phyloP scores from a whole-genome alignment of 2,888 invertebrate genomes.

The Allacma fusca region DNA sequence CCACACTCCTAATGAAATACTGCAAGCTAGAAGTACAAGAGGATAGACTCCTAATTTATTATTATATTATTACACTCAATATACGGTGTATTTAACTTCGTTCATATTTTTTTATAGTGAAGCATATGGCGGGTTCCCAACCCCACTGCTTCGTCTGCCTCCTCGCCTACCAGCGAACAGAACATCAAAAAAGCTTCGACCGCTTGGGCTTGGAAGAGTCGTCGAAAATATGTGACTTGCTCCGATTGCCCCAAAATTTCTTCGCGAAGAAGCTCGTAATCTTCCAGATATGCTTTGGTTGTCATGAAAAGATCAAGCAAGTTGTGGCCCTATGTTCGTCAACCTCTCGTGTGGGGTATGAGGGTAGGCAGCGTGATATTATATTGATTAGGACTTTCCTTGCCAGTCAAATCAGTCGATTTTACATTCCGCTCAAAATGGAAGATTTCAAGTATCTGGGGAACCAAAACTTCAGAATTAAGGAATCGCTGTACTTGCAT shows the following conservation, averaged over 20 bases:
- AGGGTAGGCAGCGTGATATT: background rate
- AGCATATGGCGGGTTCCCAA: background rate
- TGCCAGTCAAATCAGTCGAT: constrained; percentile 4
- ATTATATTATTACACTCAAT: no score
- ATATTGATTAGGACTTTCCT: background rate
- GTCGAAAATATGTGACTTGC: background rate
- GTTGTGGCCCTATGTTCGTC: background rate
- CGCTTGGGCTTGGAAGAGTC: background rate
- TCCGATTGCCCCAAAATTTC: background rate
- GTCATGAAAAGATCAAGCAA: background rate
- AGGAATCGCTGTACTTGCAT: background rate
- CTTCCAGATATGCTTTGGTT: background rate
- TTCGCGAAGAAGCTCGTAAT: background rate
- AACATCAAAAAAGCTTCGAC: background rate
- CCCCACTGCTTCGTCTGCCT: background rate
- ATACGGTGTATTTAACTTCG: no score
- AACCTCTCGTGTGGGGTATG: background rate
- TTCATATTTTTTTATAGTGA: background rate
- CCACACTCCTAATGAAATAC: no score
- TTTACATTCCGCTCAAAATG: background rate
- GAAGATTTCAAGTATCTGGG: background rate
- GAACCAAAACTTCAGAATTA: background rate
- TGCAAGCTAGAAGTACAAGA: no score
- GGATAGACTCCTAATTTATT: no score
- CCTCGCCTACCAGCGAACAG: background rate